Evolutionary conservation across 1,140 invertebrate species (phyloP).

Genomic region (Drosophila insularis): DNA sequence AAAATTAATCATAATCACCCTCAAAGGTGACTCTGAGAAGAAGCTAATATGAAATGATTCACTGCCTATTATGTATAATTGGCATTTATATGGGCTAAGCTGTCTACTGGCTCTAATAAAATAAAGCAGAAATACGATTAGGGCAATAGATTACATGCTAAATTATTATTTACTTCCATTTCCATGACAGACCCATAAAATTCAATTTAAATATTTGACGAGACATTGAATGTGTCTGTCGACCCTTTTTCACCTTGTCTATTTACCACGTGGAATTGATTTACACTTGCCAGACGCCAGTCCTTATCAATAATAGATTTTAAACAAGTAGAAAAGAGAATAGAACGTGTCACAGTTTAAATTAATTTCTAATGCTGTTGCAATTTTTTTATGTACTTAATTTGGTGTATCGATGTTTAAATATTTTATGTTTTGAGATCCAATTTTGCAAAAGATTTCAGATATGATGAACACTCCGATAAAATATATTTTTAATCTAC

Average conservation of each 20-base stretch:
- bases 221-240: neutral
- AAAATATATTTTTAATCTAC: too few species aligned
- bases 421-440: too few species aligned
- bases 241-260: constrained; percentile 13
- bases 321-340: neutral
- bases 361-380: too few species aligned
- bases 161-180: constrained; percentile 1
- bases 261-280: constrained; percentile 28
- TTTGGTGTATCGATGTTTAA: too few species aligned
- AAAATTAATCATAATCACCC: constrained; percentile 33
- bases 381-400: too few species aligned
- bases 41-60: constrained; percentile 17
- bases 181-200: neutral
- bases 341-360: neutral
- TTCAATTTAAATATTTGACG: constrained; percentile 21
- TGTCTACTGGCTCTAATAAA: neutral
- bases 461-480: too few species aligned
- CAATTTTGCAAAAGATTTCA: too few species aligned
- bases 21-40: neutral
- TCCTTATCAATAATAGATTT: neutral
- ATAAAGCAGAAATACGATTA: neutral
- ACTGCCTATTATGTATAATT: constrained; percentile 1
- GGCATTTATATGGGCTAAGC: neutral
- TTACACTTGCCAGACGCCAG: neutral
- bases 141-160: neutral